phyloP scores from a whole-genome alignment of 2,113 vertebrate species.

The Trochalopteron elliotii region DNA sequence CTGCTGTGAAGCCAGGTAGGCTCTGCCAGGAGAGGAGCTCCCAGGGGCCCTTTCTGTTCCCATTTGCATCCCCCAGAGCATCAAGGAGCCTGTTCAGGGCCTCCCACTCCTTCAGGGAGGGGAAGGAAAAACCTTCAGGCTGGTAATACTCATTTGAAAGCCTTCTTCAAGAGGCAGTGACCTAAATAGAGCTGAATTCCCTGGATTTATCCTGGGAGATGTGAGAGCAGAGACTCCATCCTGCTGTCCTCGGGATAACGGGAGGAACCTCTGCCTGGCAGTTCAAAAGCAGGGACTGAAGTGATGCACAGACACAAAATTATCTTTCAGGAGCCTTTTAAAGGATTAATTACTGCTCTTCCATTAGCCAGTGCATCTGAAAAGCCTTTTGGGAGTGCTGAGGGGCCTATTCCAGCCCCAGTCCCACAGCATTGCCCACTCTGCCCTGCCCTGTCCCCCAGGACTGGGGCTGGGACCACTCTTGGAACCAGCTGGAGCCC shows the following conservation, averaged over 20 bases:
- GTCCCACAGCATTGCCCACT: rapidly evolving
- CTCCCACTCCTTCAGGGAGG: not conserved
- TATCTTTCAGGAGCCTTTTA: not conserved
- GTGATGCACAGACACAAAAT: not conserved
- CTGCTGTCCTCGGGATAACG: not conserved
- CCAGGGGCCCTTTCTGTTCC: not conserved
- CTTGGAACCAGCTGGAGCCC: rapidly evolving
- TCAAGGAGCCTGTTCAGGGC: not conserved
- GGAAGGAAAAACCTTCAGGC: not conserved
- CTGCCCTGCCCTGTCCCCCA: rapidly evolving
- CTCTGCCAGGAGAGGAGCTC: not conserved
- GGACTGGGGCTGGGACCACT: rapidly evolving
- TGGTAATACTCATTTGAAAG: slow-evolving; percentile 10
- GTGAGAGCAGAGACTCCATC: not conserved
- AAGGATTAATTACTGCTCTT: not conserved
- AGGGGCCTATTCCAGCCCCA: not conserved
- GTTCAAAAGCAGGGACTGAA: not conserved
- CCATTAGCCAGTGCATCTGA: not conserved
- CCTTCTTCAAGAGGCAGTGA: slow-evolving; percentile 13
- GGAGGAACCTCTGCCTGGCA: not conserved
- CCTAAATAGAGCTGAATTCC: slow-evolving; percentile 17
- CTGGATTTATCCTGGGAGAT: not conserved
- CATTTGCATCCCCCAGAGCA: not conserved
- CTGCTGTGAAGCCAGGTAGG: not conserved
- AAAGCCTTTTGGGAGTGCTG: not conserved